phyloP scores from a whole-genome alignment of 2,797 vertebrate species.

The Onychomys leucogaster region DNA sequence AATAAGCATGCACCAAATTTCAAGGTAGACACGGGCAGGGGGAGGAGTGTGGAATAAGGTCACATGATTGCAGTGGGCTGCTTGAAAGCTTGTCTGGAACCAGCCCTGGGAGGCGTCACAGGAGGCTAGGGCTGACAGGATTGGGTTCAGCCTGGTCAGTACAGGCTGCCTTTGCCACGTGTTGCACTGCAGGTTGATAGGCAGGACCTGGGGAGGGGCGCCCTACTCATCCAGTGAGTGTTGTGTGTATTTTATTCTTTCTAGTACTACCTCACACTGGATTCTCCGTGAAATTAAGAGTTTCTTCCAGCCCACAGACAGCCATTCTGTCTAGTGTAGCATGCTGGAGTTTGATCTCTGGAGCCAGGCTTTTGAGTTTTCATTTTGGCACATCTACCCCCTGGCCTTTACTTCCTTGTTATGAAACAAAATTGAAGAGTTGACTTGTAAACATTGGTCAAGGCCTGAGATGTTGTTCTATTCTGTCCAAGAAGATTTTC shows the following conservation, averaged over 20 bases:
- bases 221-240: background rate
- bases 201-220: background rate
- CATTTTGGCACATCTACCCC: background rate
- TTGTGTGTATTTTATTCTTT: background rate
- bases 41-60: background rate
- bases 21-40: rapidly evolving
- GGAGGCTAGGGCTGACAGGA: too few relatives aligned
- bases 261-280: background rate
- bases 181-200: background rate
- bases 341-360: background rate
- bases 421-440: background rate
- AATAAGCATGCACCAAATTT: too few relatives aligned
- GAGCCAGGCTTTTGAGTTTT: background rate
- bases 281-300: background rate
- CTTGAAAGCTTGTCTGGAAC: background rate
- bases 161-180: background rate
- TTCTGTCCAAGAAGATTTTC: background rate
- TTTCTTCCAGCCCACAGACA: background rate
- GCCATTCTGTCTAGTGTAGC: background rate
- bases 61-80: background rate
- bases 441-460: background rate
- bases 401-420: background rate
- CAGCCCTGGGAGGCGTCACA: too few relatives aligned
- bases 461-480: background rate
- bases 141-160: background rate